These are phyloP conservation scores for Neofelis nebulosa DNA, from an alignment of 2,113 vertebrate species.

Conservation along the genomic window DNA sequence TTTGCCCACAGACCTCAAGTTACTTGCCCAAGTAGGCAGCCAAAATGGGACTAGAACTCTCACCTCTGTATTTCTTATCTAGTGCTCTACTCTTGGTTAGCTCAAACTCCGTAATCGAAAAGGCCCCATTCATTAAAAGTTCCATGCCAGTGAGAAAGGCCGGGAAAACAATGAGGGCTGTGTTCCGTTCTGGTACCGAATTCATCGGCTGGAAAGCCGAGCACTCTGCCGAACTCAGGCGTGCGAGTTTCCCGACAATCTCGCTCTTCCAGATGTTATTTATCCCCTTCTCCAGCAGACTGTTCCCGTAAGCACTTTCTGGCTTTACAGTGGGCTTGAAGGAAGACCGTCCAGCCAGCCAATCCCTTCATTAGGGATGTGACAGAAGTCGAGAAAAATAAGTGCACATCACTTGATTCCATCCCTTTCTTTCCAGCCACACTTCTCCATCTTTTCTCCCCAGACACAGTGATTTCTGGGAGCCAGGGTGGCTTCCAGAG, in stretches of 20 bases:
- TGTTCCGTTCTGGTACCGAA: conserved; percentile 18
- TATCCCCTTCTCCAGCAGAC: not conserved
- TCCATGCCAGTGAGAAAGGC: conserved; percentile 37
- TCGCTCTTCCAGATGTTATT: conserved; percentile 4
- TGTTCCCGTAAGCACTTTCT: not conserved
- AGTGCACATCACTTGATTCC: not conserved
- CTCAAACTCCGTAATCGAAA: conserved; percentile 24
- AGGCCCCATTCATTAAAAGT: conserved; percentile 44
- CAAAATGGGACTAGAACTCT: not conserved
- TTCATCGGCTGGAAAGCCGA: not conserved
- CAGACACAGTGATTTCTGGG: not conserved
- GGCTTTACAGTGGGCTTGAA: not conserved
- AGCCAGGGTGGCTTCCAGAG: not conserved
- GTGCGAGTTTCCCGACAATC: conserved; percentile 51
- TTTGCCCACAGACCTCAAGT: not conserved
- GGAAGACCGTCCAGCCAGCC: not conserved
- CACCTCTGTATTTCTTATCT: conserved; percentile 13
- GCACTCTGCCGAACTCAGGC: not conserved
- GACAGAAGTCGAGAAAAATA: conserved; percentile 4
- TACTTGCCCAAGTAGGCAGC: conserved; percentile 17
- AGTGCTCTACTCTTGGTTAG: not conserved
- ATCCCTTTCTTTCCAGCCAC: not conserved
- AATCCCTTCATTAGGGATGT: not conserved
- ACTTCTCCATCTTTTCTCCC: not conserved
- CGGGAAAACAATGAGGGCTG: not conserved